Conservation (phyloP, 2,113 vertebrate genomes). For the Smithornis capensis region DNA sequence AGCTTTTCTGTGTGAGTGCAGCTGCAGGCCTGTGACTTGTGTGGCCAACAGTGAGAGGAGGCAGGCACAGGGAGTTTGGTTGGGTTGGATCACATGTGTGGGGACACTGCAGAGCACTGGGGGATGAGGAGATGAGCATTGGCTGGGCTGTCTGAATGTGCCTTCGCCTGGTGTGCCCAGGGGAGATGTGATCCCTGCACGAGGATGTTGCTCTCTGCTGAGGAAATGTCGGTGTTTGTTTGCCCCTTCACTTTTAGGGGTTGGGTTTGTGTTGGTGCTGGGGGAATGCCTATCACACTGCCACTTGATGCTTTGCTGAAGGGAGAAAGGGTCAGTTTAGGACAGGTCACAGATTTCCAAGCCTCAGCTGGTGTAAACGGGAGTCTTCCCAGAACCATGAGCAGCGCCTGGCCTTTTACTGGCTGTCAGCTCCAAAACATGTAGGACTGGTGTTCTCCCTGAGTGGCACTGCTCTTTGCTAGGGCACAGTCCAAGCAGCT, state of each 20-base stretch:
- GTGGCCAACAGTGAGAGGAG: neutral
- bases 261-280: neutral
- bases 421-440: neutral
- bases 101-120: neutral
- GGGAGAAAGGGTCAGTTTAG: neutral
- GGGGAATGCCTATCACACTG: neutral
- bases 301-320: neutral
- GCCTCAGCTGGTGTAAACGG: neutral
- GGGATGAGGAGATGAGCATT: neutral
- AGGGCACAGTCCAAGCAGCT: neutral
- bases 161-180: neutral
- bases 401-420: neutral
- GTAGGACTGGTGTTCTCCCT: neutral
- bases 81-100: neutral
- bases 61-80: neutral
- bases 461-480: neutral
- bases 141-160: fast-evolving
- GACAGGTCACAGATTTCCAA: neutral
- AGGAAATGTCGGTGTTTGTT: neutral
- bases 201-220: neutral
- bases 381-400: fast-evolving
- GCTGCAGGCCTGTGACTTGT: neutral
- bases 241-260: neutral
- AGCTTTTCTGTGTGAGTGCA: neutral
- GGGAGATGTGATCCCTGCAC: neutral